Conservation (phyloP, 2,797 vertebrate genomes). For the Channa striata region DNA sequence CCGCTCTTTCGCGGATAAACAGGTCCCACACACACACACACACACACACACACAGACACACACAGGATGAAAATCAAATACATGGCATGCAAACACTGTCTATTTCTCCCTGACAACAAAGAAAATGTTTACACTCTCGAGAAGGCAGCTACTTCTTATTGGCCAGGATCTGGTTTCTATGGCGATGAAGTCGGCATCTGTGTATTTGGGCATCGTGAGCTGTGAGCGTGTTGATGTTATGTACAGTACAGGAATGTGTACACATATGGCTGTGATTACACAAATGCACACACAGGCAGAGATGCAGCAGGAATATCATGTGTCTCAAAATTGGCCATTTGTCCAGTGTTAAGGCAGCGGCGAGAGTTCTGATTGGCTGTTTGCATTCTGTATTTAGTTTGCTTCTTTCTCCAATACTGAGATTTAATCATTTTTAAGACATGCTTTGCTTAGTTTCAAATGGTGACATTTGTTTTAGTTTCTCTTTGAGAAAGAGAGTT, state of each 20-base stretch:
- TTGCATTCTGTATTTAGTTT: conserved; percentile 14
- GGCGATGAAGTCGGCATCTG: conserved; percentile 68
- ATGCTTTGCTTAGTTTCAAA: background rate
- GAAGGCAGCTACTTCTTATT: conserved; percentile 70
- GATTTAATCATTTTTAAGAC: conserved; percentile 17
- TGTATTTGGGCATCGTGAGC: conserved; percentile 76
- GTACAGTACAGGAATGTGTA: conserved; percentile 76
- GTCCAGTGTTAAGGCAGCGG: conserved; percentile 45
- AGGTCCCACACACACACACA: conserved; percentile 14
- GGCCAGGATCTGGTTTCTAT: conserved; percentile 77
- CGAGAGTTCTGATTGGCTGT: conserved; percentile 25
- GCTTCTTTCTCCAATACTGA: background rate
- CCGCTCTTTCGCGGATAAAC: conserved; percentile 22
- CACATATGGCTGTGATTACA: conserved; percentile 79
- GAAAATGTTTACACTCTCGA: conserved; percentile 80
- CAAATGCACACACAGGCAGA: conserved; percentile 51
- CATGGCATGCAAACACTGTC: conserved; percentile 69
- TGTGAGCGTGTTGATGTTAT: conserved; percentile 73
- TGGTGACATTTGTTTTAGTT: conserved; percentile 6
- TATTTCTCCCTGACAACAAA: conserved; percentile 80
- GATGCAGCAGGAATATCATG: conserved; percentile 62
- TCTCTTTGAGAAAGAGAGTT: background rate
- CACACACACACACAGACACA: conserved; percentile 13
- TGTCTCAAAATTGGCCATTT: conserved; percentile 44
- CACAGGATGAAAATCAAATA: conserved; percentile 60